Base-by-base conservation (phyloP, 2,888 invertebrate species). In the Unio delphinus region DNA sequence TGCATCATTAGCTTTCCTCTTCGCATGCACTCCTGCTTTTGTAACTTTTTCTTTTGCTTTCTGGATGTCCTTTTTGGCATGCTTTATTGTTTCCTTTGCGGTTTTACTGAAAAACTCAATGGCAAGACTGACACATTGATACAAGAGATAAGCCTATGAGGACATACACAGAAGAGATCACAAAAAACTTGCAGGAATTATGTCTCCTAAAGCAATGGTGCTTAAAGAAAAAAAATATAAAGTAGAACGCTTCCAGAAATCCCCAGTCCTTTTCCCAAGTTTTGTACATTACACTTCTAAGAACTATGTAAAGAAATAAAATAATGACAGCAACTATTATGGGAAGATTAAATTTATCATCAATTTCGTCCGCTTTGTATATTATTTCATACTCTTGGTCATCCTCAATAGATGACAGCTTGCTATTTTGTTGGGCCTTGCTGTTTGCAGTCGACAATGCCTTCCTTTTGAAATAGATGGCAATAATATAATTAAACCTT, bases 41-140 rank as follows among this genome's bases (percentile, higher is more conserved):
- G 79, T 73, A 7, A 75, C 80, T 67, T 70, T 78, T 20, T 70
- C 65, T 67, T 69, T 80, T 26, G 76, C 78, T 63, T 78, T 69
- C 20, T 71, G 73, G 65, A 82, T 75, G 65, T 72, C 80, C 45
- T 77, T 74, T 61, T 74, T 82, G 3, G 82, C 83, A 20, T 70
- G 61, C 54, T 83, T 79, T 71, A 87, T 80, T 55, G 78, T 80
- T 8, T 78, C 76, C 70, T 80, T 82, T 15, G 86, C 86, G 28
- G 83, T 84, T 20, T 74, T 70, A 18, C 78, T 69, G 66, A 85
- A 78, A 68, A 81, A 83, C 61, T 85, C 88, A 71, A 89, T 86
- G 0, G 98, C 96, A 23, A 98, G 97, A 87, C 97, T 98, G 84
- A 99, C 96, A 96, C 97, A 98, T 98, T 80, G 98, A 96, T 65